Base-by-base conservation (phyloP, 1,140 invertebrate genomes). In the Lepidostoma basale region DNA sequence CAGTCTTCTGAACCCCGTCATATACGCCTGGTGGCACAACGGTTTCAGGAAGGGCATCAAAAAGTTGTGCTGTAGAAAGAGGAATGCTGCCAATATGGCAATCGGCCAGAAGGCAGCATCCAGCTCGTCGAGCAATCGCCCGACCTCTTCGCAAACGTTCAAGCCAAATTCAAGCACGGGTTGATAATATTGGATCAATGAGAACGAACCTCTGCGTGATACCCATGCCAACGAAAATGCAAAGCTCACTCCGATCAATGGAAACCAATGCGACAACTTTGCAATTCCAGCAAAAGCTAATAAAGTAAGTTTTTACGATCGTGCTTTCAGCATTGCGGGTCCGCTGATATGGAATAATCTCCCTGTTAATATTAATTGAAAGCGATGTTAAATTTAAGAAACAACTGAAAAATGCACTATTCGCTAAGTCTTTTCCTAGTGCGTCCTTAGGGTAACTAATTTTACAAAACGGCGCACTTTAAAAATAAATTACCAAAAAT, bases 11-110 rank as follows among this genome's bases (percentile, higher is more conserved):
- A 91, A 91, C 77, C 89, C 89, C 6, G 79, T 90, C 42, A 89
- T 91, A 64, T 91, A 91, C 74, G 88, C 88, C 1, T 87, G 88
- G 81, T 90, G 89, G 83, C 88, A 90, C 78, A 87, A 87, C 75
- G 85, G 85, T 1, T 87, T 87, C 67, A 77, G 86, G 49, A 77
- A 78, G 28, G 78, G 75, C 30, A 67, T 81, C 0, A 77, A 76
- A 42, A 78, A 75, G 44, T 64, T 74, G 20, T 70, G 58, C 33
- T 70, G 63, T 20, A 33, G 10, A 22, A 58, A 65, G 12, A 63
- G 14, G 5, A n/a, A 25, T 58, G 10, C 2, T 8, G 3, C 8
- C 4, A 33, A 33, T 4, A 47, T 0, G 23, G 22, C 9, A 47
- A 12, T 22, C 22, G 23, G 10, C 20, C 22, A 47, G 45, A 14